Evolutionary conservation across 2,888 invertebrate genomes (phyloP), one percentile per base, ranked within the genome.

Genomic region (Ochropleura plecta): DNA sequence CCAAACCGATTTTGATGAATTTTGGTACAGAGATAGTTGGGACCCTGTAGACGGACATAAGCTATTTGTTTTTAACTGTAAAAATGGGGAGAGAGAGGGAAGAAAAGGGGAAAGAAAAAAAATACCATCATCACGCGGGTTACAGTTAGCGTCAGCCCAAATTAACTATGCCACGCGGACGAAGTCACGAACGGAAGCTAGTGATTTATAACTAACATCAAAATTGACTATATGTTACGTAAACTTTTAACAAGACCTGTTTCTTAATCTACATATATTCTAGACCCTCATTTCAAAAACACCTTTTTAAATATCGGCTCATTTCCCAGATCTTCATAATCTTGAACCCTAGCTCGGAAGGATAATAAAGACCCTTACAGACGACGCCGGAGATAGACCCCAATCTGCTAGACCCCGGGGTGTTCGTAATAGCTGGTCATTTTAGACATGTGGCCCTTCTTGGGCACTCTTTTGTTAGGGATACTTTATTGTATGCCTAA

Each of bases 361-460:
- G 67, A 48, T 62, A 65, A 82, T 83, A 79, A 80, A 80, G 42
- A 8, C 62, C 49, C 62, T 72, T 70, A 67, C 59, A 73, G 74
- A 77, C 72, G 73, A 81, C 66, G 53, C 65, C 57, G 66, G 59
- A 78, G 86, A 83, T 78, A 79, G 79, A 78, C 68, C 20, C 76
- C 81, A 88, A 83, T 86, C 85, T 83, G 66, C 67, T 71, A 49
- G 67, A 67, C 59, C 71, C 79, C 63, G 20, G 68, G 75, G 78
- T 69, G 76, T 75, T 66, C 42, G 62, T 88, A 88, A 88, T 82
- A 73, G 67, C 53, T 63, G 67, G 71, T 60, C 77, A 76, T 85
- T 86, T 76, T 72, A 7, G 60, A 64, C 85, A 86, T 83, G 76
- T 82, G 88, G 66, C 77, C 79, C 60, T 76, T 77, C 69, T 69